A percentile compares a stretch with the other conserved stretches of the same genome.
phyloP scores from a whole-genome alignment of 2,797 vertebrate species.

The Graptemys geographica region DNA sequence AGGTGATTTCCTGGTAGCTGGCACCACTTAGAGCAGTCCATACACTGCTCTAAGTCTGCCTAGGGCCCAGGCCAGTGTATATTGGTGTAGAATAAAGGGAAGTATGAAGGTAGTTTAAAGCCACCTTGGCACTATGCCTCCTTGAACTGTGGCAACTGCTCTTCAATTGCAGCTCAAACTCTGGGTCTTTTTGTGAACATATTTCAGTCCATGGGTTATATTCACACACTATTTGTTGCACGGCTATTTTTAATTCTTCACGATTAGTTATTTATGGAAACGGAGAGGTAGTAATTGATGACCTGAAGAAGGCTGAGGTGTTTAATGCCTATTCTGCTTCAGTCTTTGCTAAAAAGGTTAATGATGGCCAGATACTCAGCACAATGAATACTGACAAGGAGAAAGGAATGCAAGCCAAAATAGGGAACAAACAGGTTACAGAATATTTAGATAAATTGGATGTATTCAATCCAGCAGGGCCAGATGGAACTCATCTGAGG shows the following conservation, averaged over 20 bases:
- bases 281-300: not conserved
- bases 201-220: not conserved
- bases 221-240: not conserved
- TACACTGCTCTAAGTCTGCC: not conserved
- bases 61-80: not conserved
- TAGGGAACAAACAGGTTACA: not conserved
- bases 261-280: not conserved
- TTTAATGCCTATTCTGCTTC: not conserved
- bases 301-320: not conserved
- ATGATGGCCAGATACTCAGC: not conserved
- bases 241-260: not conserved
- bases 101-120: not conserved
- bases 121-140: not conserved
- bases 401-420: not conserved
- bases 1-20: not conserved
- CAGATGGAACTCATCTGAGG: not conserved
- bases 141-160: not conserved
- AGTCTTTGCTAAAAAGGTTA: not conserved
- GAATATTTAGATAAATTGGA: not conserved
- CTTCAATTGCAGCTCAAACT: not conserved
- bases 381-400: not conserved
- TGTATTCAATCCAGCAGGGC: not conserved
- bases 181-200: not conserved
- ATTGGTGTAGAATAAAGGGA: not conserved
- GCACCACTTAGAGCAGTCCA: no score